Percentiles rank a stretch among this genome's conserved stretches.
These are phyloP conservation scores for Bombylius discolor DNA, from an alignment of 2,888 invertebrate genomes.

Conservation along the genomic window DNA sequence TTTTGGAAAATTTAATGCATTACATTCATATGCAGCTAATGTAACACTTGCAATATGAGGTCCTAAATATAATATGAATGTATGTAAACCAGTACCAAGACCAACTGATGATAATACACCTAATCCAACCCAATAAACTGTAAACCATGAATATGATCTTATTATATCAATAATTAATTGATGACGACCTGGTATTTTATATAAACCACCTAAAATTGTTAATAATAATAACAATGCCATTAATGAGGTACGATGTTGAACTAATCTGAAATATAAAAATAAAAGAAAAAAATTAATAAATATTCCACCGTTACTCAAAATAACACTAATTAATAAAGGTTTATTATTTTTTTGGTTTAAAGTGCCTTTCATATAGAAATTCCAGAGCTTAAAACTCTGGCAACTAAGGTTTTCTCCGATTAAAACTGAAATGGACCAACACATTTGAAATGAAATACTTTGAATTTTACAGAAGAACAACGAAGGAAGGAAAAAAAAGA, in stretches of 20 bases:
- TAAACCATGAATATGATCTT: conserved; percentile 33
- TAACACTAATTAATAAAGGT: not conserved
- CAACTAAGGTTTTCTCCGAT: too few relatives aligned
- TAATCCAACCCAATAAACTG: conserved; percentile 79
- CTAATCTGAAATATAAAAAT: conserved; percentile 21
- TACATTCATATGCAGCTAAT: conserved; percentile 95
- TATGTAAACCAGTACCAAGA: conserved; percentile 95
- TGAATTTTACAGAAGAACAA: too few relatives aligned
- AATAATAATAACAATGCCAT: conserved; percentile 29
- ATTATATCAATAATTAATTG: conserved; percentile 30
- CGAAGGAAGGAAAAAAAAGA: too few relatives aligned
- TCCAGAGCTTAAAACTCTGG: too few relatives aligned
- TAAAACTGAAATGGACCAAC: too few relatives aligned
- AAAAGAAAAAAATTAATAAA: not conserved
- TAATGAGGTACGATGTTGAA: conserved; percentile 30
- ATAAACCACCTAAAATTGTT: conserved; percentile 30
- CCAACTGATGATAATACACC: conserved; percentile 97
- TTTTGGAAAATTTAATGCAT: conserved; percentile 84
- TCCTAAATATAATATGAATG: conserved; percentile 96
- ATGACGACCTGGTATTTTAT: conserved; percentile 33
- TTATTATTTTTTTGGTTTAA: too few relatives aligned
- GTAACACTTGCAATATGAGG: conserved; percentile 98
- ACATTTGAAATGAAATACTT: too few relatives aligned
- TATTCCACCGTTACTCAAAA: not conserved
- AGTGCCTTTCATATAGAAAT: too few relatives aligned